These are phyloP conservation scores for Laupala kohalensis DNA, from an alignment of 1,140 invertebrate genomes.

Conservation along the genomic window DNA sequence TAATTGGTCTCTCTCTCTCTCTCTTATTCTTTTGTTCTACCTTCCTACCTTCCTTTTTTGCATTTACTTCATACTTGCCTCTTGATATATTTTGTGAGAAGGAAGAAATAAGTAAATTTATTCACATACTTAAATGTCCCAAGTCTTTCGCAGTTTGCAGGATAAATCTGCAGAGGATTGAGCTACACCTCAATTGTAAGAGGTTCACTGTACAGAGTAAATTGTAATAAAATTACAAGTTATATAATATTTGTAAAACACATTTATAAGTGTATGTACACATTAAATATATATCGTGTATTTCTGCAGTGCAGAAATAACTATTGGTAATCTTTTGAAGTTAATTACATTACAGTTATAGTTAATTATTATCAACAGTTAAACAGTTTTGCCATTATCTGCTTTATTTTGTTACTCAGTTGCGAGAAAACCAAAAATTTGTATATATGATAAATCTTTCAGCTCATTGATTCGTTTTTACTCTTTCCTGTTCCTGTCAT, in stretches of 20 bases:
- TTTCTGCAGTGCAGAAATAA: conserved; percentile 3
- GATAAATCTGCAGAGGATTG: background rate
- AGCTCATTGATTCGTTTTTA: background rate
- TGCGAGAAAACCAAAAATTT: background rate
- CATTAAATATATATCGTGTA: background rate
- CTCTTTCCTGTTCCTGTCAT: background rate
- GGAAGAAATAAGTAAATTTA: background rate
- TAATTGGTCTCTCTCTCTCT: background rate
- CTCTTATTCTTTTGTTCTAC: background rate
- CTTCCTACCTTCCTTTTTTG: background rate
- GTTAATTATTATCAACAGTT: background rate
- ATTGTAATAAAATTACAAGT: background rate
- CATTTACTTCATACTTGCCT: too few species aligned
- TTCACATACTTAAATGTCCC: background rate
- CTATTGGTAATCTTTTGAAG: background rate
- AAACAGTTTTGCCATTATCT: background rate
- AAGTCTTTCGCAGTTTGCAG: background rate
- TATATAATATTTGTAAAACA: background rate
- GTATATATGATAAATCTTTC: background rate
- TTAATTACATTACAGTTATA: background rate
- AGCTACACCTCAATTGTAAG: background rate
- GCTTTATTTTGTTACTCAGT: background rate
- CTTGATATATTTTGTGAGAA: too few species aligned
- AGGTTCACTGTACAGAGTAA: background rate
- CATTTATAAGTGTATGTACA: background rate